A percentile compares a stretch with the other conserved stretches of the same genome.
Evolutionary conservation across 2,797 vertebrate genomes (phyloP).

Genomic region (Smutsia gigantea): DNA sequence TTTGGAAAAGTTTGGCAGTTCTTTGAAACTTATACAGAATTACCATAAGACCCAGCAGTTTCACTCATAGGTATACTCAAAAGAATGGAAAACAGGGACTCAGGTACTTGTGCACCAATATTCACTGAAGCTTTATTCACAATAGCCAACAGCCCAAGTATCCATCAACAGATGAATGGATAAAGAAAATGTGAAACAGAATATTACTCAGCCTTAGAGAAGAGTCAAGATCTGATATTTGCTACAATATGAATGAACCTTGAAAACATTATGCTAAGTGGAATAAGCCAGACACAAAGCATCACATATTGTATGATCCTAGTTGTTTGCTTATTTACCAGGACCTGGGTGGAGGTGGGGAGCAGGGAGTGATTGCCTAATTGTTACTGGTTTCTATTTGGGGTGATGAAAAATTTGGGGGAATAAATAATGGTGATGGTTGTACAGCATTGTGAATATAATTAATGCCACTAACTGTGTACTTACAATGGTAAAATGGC

Average conservation of each 20-base stretch:
- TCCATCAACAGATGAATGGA: background rate
- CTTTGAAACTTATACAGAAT: background rate
- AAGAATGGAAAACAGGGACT: background rate
- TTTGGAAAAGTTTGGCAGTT: background rate
- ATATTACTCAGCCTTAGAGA: background rate
- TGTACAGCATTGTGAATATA: background rate
- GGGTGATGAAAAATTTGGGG: background rate
- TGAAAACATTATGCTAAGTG: background rate
- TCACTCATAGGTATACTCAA: background rate
- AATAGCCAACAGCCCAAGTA: background rate
- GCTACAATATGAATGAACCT: background rate
- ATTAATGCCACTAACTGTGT: background rate
- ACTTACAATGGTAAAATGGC: background rate
- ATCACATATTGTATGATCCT: background rate
- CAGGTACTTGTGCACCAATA: background rate
- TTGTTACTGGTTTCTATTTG: background rate
- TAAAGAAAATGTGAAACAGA: background rate
- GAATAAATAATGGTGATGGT: background rate
- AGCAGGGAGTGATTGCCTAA: background rate
- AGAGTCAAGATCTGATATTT: background rate
- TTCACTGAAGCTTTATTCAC: background rate
- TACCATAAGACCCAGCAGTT: background rate
- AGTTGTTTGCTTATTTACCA: background rate
- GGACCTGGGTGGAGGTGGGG: background rate
- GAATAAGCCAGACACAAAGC: background rate